Percentiles rank a stretch among this genome's conserved stretches.
phyloP scores from a whole-genome alignment of 2,113 vertebrate species.

The Globicephala melas region DNA sequence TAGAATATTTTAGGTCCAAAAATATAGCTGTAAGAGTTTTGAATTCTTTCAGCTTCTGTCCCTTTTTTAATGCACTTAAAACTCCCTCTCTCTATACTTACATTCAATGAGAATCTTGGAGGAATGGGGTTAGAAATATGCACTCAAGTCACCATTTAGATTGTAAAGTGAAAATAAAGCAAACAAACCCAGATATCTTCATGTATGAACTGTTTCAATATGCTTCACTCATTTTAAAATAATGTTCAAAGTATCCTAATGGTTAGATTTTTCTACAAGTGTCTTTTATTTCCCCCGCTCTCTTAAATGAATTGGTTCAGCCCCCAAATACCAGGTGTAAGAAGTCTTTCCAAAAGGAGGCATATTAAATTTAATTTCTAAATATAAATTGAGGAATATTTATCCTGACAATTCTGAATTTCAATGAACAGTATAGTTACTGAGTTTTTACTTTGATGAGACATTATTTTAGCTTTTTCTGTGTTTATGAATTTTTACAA shows the following conservation, averaged over 20 bases:
- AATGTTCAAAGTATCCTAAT: not conserved
- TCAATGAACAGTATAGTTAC: not conserved
- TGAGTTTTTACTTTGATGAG: not conserved
- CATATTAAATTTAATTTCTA: not conserved
- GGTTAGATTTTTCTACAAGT: not conserved
- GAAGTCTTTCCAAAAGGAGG: not conserved
- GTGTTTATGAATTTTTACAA: not conserved
- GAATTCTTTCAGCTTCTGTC: not conserved
- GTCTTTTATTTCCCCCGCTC: not conserved
- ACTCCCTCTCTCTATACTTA: not conserved
- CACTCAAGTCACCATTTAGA: not conserved
- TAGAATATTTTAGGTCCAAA: not conserved
- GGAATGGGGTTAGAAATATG: not conserved
- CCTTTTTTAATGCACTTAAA: not conserved
- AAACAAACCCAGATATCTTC: not conserved
- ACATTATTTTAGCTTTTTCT: not conserved
- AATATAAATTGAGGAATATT: not conserved
- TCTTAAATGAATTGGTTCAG: not conserved
- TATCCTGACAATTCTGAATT: not conserved
- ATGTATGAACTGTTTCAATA: not conserved
- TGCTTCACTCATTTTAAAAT: not conserved
- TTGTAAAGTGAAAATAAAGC: not conserved
- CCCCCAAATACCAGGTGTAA: not conserved
- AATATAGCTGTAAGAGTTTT: not conserved
- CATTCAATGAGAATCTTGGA: not conserved